Conservation (phyloP, 1,140 invertebrate genomes). For the Zaprionus gabonicus region DNA sequence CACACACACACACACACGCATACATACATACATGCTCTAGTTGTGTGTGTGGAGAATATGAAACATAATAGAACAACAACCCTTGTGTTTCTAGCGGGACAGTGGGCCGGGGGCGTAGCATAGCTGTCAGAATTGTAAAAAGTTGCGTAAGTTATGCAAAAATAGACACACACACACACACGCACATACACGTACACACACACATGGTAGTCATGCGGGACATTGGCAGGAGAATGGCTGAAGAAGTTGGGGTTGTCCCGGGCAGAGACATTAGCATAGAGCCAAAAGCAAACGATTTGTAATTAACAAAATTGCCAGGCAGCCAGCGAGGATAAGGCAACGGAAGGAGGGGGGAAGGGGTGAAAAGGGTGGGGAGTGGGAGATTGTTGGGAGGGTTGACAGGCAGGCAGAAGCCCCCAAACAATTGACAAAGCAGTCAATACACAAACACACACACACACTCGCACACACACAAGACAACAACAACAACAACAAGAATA, state of each 20-base stretch:
- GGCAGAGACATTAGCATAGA: slow-evolving; percentile 66
- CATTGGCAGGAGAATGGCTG: not conserved
- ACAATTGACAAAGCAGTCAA: slow-evolving; percentile 79
- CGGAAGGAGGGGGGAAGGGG: too few relatives aligned
- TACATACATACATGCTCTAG: slow-evolving; percentile 19
- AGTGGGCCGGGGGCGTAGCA: slow-evolving; percentile 4
- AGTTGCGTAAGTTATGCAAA: slow-evolving; percentile 63
- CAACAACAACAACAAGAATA: slow-evolving; percentile 45
- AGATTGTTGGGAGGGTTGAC: not conserved
- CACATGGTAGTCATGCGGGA: slow-evolving; percentile 26
- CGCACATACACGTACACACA: slow-evolving; percentile 11
- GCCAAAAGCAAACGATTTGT: slow-evolving; percentile 81
- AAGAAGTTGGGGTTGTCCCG: slow-evolving; percentile 27
- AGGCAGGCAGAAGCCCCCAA: slow-evolving; percentile 32
- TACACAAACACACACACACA: slow-evolving; percentile 45
- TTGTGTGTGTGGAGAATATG: slow-evolving; percentile 14
- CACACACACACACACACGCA: not conserved
- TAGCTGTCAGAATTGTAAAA: slow-evolving; percentile 56
- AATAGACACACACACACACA: slow-evolving; percentile 47
- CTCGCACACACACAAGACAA: slow-evolving; percentile 29
- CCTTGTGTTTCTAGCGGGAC: slow-evolving; percentile 29
- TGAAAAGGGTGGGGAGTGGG: not conserved
- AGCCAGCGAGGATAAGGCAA: slow-evolving; percentile 47
- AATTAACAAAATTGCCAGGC: slow-evolving; percentile 84
- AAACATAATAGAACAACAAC: slow-evolving; percentile 52